phyloP scores from a whole-genome alignment of 2,113 vertebrate species.

The Heterotilapia buettikoferi region DNA sequence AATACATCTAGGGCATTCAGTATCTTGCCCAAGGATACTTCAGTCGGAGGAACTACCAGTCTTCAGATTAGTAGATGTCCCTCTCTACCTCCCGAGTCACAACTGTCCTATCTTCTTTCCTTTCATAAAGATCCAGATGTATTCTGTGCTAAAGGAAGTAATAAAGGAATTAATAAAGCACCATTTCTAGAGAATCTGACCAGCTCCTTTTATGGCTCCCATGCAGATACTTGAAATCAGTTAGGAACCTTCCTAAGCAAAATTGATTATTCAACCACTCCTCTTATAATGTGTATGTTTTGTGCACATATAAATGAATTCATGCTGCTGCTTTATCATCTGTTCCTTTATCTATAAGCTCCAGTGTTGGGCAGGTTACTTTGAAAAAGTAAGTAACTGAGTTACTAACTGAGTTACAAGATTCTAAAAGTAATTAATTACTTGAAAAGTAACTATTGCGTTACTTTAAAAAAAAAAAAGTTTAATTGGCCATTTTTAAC shows the following conservation, averaged over 20 bases:
- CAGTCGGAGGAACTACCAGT: not conserved
- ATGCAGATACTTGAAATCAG: not conserved
- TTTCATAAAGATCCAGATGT: not conserved
- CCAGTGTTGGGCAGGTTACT: not conserved
- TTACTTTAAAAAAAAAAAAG: not conserved
- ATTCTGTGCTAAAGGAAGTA: not conserved
- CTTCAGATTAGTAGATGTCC: not conserved
- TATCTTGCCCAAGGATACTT: not conserved
- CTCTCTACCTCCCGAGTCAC: not conserved
- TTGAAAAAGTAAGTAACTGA: not conserved
- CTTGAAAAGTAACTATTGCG: accelerated
- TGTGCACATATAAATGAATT: not conserved
- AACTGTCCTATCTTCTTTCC: not conserved
- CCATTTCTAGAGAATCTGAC: not conserved
- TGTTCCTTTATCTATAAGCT: not conserved
- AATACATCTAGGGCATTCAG: not conserved
- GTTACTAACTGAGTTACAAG: accelerated
- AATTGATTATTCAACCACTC: not conserved
- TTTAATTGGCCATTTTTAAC: not conserved
- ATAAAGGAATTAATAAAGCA: not conserved
- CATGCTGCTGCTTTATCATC: not conserved
- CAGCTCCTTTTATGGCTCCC: not conserved
- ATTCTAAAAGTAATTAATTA: not conserved
- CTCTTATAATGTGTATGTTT: not conserved
- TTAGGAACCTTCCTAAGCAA: accelerated